Conservation (phyloP, 2,888 invertebrate genomes). For the Dione juno region DNA sequence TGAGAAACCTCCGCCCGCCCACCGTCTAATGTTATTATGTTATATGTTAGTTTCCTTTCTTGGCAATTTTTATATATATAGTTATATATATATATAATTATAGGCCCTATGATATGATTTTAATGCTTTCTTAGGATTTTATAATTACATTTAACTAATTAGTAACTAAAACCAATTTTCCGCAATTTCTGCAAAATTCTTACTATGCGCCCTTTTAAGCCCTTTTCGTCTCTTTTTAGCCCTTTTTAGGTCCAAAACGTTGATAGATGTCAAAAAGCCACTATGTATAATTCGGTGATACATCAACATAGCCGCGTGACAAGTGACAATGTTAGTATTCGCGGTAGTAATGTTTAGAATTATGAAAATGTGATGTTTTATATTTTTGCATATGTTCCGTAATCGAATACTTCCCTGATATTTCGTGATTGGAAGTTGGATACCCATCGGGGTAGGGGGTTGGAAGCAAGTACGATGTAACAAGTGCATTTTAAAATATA, state of each 20-base stretch:
- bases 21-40: not conserved
- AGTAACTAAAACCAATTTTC: not conserved
- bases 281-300: not conserved
- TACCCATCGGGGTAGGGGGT: too few species aligned
- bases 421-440: too few species aligned
- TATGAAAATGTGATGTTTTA: not conserved
- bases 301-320: not conserved
- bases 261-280: not conserved
- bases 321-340: not conserved
- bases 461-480: too few species aligned
- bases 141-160: not conserved
- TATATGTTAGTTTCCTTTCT: not conserved
- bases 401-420: too few species aligned
- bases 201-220: too few species aligned
- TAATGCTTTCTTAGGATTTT: not conserved
- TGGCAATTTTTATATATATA: too few species aligned
- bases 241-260: too few species aligned
- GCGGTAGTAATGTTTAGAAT: not conserved
- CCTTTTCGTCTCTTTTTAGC: too few species aligned
- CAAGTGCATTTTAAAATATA: too few species aligned
- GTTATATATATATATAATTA: not conserved
- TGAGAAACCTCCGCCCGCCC: slow-evolving; percentile 34
- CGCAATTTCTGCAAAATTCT: too few species aligned
- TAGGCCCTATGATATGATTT: not conserved
- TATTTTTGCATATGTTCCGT: not conserved